phyloP scores from a whole-genome alignment of 2,888 invertebrate species.

The Ypsolopha scabrella region DNA sequence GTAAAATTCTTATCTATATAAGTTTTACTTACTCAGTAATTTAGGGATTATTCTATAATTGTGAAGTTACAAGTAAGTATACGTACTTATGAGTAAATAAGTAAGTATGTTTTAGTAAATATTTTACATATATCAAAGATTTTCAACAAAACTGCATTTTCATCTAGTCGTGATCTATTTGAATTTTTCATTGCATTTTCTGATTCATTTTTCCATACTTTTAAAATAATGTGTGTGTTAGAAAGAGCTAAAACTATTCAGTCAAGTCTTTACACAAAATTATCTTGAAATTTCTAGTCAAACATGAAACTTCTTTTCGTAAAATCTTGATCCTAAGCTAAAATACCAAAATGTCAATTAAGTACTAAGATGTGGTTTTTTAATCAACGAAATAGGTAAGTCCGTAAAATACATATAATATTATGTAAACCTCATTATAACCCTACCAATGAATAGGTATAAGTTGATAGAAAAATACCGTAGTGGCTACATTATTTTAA shows the following conservation, averaged over 20 bases:
- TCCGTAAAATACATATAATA: constrained; percentile 15
- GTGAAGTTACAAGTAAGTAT: constrained; percentile 20
- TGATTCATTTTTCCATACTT: background rate
- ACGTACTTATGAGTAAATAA: too few relatives aligned
- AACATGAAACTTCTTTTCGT: constrained; percentile 34
- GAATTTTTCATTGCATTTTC: background rate
- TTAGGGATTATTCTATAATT: background rate
- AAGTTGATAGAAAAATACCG: constrained; percentile 7
- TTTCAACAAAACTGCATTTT: constrained; percentile 23
- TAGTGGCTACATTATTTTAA: too few relatives aligned
- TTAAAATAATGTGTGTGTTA: too few relatives aligned
- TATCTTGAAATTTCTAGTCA: constrained; percentile 44
- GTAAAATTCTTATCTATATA: background rate
- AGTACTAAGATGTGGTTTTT: background rate
- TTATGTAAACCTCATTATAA: constrained; percentile 8
- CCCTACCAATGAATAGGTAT: constrained; percentile 41
- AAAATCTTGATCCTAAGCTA: constrained; percentile 35
- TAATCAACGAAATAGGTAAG: constrained; percentile 5
- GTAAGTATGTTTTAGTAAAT: constrained; percentile 23
- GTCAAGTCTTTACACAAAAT: background rate
- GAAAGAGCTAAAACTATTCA: background rate
- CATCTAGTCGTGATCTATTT: constrained; percentile 30
- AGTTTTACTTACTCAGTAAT: background rate
- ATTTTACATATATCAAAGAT: constrained; percentile 2
- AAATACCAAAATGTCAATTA: constrained; percentile 47